Conservation (phyloP, 2,113 vertebrate species). For the Ammospiza caudacuta region DNA sequence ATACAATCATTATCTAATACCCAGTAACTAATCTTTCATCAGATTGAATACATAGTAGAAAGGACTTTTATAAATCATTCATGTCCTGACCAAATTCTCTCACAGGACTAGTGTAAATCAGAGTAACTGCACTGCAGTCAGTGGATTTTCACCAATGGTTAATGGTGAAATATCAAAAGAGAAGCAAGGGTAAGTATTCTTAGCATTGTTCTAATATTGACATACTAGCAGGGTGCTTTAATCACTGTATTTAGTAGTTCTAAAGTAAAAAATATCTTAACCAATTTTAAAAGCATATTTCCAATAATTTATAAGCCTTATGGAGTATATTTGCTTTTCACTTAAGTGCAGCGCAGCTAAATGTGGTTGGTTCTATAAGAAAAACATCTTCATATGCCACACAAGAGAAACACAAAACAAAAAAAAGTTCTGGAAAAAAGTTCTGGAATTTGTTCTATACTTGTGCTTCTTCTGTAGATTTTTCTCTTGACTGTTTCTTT, state of each 20-base stretch:
- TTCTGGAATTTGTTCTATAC: constrained; percentile 36
- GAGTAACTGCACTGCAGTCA: constrained; percentile 51
- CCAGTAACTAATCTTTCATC: constrained; percentile 2
- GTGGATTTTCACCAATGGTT: neutral
- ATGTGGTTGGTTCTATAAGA: neutral
- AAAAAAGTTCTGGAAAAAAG: neutral
- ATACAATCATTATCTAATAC: neutral
- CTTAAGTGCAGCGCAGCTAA: neutral
- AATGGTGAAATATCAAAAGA: neutral
- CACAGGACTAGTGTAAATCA: neutral
- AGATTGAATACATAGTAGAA: neutral
- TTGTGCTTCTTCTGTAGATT: constrained; percentile 45
- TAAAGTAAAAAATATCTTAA: neutral
- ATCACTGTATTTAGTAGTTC: neutral
- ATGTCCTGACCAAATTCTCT: neutral
- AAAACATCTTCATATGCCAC: neutral
- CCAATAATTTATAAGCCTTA: constrained; percentile 1
- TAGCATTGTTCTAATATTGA: neutral
- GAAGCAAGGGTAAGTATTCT: neutral
- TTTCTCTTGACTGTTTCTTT: constrained; percentile 67
- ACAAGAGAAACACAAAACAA: neutral
- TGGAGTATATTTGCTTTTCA: neutral
- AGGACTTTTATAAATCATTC: neutral
- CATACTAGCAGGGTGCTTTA: neutral
- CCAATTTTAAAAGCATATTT: constrained; percentile 7